A percentile compares a stretch with the other conserved stretches of the same genome.
phyloP scores from a whole-genome alignment of 2,797 vertebrate species.

The Chelon labrosus region DNA sequence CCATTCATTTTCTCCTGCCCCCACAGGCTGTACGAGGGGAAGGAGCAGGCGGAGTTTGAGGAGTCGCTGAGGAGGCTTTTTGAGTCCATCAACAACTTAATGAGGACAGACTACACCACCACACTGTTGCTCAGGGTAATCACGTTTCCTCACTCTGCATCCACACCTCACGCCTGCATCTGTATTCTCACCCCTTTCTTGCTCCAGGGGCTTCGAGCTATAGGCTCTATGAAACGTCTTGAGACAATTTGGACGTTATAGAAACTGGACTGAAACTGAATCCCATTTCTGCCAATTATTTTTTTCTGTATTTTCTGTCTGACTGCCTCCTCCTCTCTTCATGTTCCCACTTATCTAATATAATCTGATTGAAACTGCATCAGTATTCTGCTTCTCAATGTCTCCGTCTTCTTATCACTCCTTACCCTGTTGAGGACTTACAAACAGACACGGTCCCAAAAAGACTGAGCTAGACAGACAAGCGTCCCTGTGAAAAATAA shows the following conservation, averaged over 20 bases:
- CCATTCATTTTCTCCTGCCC: slow-evolving; percentile 18
- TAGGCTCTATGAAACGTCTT: too few species aligned
- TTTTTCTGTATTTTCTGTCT: neutral
- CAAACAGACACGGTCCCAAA: slow-evolving; percentile 26
- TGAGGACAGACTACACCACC: slow-evolving; percentile 92
- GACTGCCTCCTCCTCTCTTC: slow-evolving; percentile 9
- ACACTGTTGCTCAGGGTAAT: slow-evolving; percentile 92
- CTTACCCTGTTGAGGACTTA: slow-evolving; percentile 8
- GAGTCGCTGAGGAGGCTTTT: slow-evolving; percentile 95
- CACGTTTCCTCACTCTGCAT: neutral
- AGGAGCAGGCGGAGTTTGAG: slow-evolving; percentile 96
- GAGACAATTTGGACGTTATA: too few species aligned
- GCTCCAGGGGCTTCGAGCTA: neutral
- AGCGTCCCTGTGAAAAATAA: slow-evolving; percentile 37
- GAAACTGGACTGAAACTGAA: too few species aligned
- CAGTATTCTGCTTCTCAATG: slow-evolving; percentile 20
- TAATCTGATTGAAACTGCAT: slow-evolving; percentile 24
- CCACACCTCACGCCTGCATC: neutral
- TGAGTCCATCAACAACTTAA: slow-evolving; percentile 97
- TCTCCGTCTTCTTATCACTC: slow-evolving; percentile 15
- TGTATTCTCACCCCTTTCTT: neutral
- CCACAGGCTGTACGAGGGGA: slow-evolving; percentile 94
- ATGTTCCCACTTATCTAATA: slow-evolving; percentile 2
- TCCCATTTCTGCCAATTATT: neutral
- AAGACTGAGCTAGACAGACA: slow-evolving; percentile 6